phyloP scores from a whole-genome alignment of 2,113 vertebrate species.

The Pipa parva region DNA sequence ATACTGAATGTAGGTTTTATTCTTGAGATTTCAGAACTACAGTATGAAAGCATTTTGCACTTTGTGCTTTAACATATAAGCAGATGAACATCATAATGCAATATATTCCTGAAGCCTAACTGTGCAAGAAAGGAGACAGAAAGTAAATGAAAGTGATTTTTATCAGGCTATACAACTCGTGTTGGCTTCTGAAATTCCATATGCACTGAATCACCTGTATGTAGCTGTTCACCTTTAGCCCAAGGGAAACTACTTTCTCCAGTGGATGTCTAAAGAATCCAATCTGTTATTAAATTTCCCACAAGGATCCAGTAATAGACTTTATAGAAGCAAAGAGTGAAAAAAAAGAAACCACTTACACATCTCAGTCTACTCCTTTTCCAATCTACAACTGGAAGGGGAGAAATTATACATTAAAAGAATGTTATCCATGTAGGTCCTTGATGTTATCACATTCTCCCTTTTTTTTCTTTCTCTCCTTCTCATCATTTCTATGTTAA shows the following conservation, averaged over 20 bases:
- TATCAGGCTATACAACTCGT: too few relatives aligned
- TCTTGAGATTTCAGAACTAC: too few relatives aligned
- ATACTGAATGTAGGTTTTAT: too few relatives aligned
- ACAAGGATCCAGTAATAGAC: conserved; percentile 29
- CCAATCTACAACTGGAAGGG: neutral
- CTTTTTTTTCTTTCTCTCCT: conserved; percentile 4
- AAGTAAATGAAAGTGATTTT: too few relatives aligned
- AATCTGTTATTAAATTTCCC: conserved; percentile 31
- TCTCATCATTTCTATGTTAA: conserved; percentile 20
- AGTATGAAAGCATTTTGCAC: too few relatives aligned
- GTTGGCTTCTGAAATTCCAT: neutral
- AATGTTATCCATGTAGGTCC: conserved; percentile 17
- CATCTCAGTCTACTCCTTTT: conserved; percentile 6
- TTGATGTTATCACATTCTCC: conserved; percentile 18
- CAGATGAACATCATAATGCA: too few relatives aligned
- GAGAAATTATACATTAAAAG: conserved; percentile 21
- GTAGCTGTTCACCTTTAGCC: conserved; percentile 15
- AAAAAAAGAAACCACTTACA: conserved; percentile 2
- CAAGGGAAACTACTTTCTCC: conserved; percentile 19
- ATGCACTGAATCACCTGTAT: conserved; percentile 7
- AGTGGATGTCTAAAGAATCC: conserved; percentile 16
- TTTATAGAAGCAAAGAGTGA: conserved; percentile 19
- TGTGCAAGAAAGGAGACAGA: too few relatives aligned
- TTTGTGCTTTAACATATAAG: too few relatives aligned
- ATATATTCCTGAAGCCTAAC: too few relatives aligned